phyloP scores from a whole-genome alignment of 1,140 invertebrate genomes.

The Pomacea maculata region DNA sequence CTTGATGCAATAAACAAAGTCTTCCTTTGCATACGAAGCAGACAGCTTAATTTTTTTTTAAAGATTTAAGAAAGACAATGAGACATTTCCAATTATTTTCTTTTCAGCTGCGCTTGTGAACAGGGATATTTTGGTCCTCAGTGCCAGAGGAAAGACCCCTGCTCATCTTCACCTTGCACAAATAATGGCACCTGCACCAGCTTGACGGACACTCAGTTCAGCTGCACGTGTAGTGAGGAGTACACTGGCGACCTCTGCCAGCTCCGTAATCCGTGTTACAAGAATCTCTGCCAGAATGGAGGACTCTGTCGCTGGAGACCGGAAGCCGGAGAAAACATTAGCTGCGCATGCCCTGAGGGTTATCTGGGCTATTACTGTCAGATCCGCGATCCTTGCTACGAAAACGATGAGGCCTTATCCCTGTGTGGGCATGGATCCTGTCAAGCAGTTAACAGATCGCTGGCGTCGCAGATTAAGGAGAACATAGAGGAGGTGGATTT shows the following conservation, averaged over 20 bases:
- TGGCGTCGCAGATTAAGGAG: not conserved
- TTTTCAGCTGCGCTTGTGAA: constrained; percentile 47
- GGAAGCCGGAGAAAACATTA: not conserved
- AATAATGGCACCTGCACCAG: constrained; percentile 38
- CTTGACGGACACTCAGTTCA: constrained; percentile 65
- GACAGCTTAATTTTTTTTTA: no score
- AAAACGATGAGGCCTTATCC: not conserved
- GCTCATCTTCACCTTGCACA: constrained; percentile 43
- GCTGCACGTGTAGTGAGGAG: constrained; percentile 44
- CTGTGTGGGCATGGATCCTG: not conserved
- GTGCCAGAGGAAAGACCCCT: constrained; percentile 48
- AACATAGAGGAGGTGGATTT: not conserved
- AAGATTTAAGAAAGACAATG: no score
- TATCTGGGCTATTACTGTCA: constrained; percentile 40
- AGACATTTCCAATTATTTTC: not conserved
- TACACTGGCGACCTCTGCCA: constrained; percentile 44
- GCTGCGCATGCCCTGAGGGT: constrained; percentile 36
- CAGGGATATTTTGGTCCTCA: constrained; percentile 40
- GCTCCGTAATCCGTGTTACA: constrained; percentile 27
- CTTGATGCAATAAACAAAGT: no score
- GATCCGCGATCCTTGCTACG: constrained; percentile 20
- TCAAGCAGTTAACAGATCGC: constrained; percentile 4
- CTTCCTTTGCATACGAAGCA: no score
- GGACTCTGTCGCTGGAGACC: constrained; percentile 33
- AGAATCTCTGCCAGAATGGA: constrained; percentile 42